These are phyloP conservation scores for Cerastoderma edule DNA, from an alignment of 2,888 invertebrate species.

Conservation along the genomic window DNA sequence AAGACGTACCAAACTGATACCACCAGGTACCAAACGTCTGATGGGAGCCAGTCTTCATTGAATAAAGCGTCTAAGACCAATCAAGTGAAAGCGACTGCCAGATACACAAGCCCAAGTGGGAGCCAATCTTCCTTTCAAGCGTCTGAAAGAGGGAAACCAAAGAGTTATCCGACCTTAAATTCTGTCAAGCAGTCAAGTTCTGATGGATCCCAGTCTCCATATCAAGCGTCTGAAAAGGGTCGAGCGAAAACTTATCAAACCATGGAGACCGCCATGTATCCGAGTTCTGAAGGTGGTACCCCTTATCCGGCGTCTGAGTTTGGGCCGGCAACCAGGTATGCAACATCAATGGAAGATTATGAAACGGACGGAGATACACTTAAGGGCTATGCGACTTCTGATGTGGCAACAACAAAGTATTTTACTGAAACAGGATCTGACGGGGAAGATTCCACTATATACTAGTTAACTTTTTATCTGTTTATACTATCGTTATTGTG, in stretches of 20 bases:
- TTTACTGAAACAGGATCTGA: too few species aligned
- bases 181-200: too few species aligned
- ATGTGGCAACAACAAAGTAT: slow-evolving; percentile 6
- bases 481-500: too few species aligned
- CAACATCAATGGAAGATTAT: slow-evolving; percentile 13
- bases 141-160: too few species aligned
- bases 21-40: neutral
- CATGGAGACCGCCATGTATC: neutral
- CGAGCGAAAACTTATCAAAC: slow-evolving; percentile 10
- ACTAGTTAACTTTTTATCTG: too few species aligned
- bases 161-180: too few species aligned
- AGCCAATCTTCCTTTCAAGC: too few species aligned
- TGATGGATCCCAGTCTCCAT: slow-evolving; percentile 5
- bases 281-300: slow-evolving; percentile 11
- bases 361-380: slow-evolving; percentile 13
- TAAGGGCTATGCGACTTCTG: slow-evolving; percentile 7
- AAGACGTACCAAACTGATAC: slow-evolving; percentile 16
- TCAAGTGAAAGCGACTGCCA: too few species aligned
- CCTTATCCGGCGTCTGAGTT: slow-evolving; percentile 5
- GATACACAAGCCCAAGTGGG: too few species aligned
- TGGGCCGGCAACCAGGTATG: slow-evolving; percentile 17
- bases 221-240: slow-evolving; percentile 4
- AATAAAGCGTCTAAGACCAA: too few species aligned
- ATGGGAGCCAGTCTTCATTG: neutral
- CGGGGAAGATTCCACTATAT: too few species aligned